These are phyloP conservation scores for Bombus breviceps DNA, from an alignment of 1,140 invertebrate genomes.

Conservation along the genomic window DNA sequence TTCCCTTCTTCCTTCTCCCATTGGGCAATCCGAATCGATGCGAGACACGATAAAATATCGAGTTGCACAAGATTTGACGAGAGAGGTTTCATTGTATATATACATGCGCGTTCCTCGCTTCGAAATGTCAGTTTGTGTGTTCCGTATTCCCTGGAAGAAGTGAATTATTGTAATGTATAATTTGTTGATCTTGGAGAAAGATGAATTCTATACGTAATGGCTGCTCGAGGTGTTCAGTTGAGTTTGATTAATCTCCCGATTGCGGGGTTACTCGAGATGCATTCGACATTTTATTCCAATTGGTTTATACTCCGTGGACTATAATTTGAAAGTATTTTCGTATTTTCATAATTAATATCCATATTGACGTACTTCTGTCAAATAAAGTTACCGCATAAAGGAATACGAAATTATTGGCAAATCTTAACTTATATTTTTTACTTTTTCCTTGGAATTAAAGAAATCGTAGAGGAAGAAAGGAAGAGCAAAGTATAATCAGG, in stretches of 20 bases:
- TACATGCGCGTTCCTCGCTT: not conserved
- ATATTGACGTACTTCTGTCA: not conserved
- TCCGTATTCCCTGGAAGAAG: not conserved
- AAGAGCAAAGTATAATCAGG: too few relatives aligned
- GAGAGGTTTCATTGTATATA: not conserved
- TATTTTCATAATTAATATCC: not conserved
- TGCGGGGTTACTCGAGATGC: constrained; percentile 27
- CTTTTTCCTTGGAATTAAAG: not conserved
- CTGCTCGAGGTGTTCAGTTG: not conserved
- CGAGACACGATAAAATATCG: constrained; percentile 5
- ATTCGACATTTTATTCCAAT: not conserved
- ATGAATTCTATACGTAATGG: not conserved
- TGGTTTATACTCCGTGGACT: not conserved
- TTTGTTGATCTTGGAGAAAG: not conserved
- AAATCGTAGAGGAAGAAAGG: too few relatives aligned
- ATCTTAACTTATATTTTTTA: not conserved
- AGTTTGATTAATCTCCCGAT: not conserved
- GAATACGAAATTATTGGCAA: not conserved
- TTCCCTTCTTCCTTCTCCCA: not conserved
- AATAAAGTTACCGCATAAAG: not conserved
- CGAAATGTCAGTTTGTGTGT: constrained; percentile 18
- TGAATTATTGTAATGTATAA: constrained; percentile 5
- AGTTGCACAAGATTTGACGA: constrained; percentile 17
- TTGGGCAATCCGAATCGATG: constrained; percentile 9
- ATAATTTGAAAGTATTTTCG: not conserved